Conservation (phyloP, 2,113 vertebrate genomes). For the Cavia aperea region DNA sequence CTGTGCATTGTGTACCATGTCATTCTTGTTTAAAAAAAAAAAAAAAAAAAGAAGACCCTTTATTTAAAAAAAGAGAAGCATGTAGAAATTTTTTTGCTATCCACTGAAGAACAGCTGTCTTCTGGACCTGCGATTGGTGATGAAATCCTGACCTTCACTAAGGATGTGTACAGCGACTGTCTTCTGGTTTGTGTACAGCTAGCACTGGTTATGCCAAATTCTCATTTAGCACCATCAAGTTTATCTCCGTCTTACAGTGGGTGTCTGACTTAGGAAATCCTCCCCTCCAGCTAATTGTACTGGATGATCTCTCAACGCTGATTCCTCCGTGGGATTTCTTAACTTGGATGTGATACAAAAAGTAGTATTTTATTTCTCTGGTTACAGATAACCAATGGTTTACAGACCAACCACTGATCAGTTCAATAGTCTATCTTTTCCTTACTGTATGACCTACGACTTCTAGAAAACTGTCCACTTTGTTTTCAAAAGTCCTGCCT, state of each 20-base stretch:
- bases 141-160: neutral
- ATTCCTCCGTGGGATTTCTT: neutral
- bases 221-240: neutral
- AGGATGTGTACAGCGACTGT: neutral
- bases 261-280: neutral
- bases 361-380: neutral
- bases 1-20: neutral
- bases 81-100: neutral
- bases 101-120: neutral
- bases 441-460: neutral
- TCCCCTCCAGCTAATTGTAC: neutral
- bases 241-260: neutral
- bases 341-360: neutral
- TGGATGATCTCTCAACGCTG: neutral
- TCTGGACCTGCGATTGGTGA: neutral
- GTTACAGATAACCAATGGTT: neutral
- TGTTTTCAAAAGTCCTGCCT: neutral
- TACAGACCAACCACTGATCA: neutral
- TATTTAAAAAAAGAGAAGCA: neutral
- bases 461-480: slow-evolving; percentile 1
- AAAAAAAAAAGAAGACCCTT: neutral
- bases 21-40: neutral
- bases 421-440: neutral
- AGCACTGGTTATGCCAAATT: neutral
- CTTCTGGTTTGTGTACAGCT: neutral